Conservation (phyloP, 2,888 invertebrate genomes). For the Tetragonula carbonaria region DNA sequence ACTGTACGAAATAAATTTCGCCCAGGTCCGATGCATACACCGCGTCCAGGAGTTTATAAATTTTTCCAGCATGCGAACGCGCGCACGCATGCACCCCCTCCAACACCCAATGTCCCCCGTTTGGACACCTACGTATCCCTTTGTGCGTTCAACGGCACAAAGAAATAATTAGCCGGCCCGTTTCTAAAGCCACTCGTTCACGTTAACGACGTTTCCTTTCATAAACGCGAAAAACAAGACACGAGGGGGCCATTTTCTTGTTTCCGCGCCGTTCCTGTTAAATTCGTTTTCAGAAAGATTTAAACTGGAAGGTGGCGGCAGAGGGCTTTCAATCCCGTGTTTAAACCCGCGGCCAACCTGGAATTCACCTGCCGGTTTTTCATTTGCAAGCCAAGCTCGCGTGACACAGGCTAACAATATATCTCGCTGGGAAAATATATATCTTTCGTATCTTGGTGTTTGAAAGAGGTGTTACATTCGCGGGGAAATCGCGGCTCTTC, state of each 20-base stretch:
- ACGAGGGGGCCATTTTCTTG: too few species aligned
- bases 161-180: conserved; percentile 1
- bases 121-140: background rate
- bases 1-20: too few species aligned
- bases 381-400: background rate
- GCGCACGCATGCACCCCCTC: background rate
- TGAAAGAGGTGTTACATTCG: too few species aligned
- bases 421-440: background rate
- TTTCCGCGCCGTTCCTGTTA: background rate
- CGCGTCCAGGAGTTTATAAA: background rate
- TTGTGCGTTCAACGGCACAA: background rate
- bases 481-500: too few species aligned
- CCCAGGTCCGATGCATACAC: too few species aligned
- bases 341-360: background rate
- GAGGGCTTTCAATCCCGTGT: background rate
- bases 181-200: background rate
- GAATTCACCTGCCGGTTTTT: background rate
- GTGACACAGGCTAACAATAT: background rate
- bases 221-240: background rate
- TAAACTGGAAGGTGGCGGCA: background rate
- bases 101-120: background rate
- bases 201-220: too few species aligned
- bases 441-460: background rate
- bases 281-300: background rate
- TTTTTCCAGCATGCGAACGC: background rate